Base-by-base conservation (phyloP, 2,113 vertebrate species). In the Athene cunicularia region DNA sequence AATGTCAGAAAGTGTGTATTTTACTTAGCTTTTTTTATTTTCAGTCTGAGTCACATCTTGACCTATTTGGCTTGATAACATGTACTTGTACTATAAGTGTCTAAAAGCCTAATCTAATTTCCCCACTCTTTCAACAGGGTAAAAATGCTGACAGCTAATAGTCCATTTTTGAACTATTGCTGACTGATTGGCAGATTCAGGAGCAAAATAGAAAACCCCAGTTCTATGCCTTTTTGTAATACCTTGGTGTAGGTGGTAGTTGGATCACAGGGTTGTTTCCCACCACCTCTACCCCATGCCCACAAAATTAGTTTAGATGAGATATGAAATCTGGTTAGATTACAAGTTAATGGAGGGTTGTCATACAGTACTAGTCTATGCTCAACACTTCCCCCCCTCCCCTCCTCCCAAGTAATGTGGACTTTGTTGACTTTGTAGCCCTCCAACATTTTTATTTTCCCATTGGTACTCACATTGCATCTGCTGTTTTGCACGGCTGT, bases 21-120 rank as follows among this genome's bases (percentile, higher is more conserved):
- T 95, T 83, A 47, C 27, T 33, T 72, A 50, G 37, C 2, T 1
- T 7, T 9, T 33, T 33, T 55, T 77, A 84, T 64, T 82, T 80
- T 39, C 33, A 72, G 85, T 70, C 76, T 97, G 94, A 96, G 58
- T 97, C 96, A 95, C 49, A 52, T 94, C 81, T 77, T 98, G 95
- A 95, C 90, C 97, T 84, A 84, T 94, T 98, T 97, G 88, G 86
- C 88, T 94, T 96, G 95, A 96, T 94, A 96, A 89, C 67, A 15
- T 66, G 68, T 70, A 45, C 45, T 92, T 86, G 56, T 86, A 74
- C 26, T 94, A 0, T 24, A 74, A 76, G 37, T 56, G 50, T 66
- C 62, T 95, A 53, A 82, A 89, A 93, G 73, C 35, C 85, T 86
- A 55, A 94, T 89, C 41, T 90, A 14, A 85, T 97, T 96, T 95